phyloP scores from a whole-genome alignment of 2,797 vertebrate species.

The Gallirallus australis region DNA sequence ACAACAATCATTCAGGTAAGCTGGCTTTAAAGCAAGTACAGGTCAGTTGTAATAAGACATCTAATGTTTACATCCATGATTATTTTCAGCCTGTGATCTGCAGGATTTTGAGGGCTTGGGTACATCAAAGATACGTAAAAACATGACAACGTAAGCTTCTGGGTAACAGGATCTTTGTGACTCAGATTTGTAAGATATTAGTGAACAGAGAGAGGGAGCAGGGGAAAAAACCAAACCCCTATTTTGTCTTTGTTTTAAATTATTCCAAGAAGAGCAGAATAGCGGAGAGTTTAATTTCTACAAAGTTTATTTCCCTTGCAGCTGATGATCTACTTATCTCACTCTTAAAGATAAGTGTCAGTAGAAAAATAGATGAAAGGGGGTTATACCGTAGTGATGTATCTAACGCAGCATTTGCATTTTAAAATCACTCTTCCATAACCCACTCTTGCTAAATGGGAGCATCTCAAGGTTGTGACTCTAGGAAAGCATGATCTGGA shows the following conservation, averaged over 20 bases:
- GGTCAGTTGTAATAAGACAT: background rate
- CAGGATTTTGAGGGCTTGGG: background rate
- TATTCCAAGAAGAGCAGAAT: background rate
- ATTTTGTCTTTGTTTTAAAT: background rate
- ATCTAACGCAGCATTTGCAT: background rate
- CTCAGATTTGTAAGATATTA: background rate
- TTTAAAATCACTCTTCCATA: background rate
- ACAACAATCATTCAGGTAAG: constrained; percentile 93
- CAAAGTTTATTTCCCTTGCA: background rate
- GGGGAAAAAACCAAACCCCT: background rate
- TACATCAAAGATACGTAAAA: background rate
- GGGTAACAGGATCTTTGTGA: background rate
- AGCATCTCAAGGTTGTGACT: background rate
- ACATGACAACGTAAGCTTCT: background rate
- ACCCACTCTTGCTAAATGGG: background rate
- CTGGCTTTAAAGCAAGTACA: background rate
- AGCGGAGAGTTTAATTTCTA: background rate
- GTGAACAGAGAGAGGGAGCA: background rate
- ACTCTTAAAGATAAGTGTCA: background rate
- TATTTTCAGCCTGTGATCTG: background rate
- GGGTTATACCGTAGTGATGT: background rate
- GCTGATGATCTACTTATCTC: background rate
- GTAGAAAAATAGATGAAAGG: background rate
- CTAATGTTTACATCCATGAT: background rate
- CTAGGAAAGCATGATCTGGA: background rate